Conservation (phyloP, 2,888 invertebrate genomes). For the Eristalis intricaria region DNA sequence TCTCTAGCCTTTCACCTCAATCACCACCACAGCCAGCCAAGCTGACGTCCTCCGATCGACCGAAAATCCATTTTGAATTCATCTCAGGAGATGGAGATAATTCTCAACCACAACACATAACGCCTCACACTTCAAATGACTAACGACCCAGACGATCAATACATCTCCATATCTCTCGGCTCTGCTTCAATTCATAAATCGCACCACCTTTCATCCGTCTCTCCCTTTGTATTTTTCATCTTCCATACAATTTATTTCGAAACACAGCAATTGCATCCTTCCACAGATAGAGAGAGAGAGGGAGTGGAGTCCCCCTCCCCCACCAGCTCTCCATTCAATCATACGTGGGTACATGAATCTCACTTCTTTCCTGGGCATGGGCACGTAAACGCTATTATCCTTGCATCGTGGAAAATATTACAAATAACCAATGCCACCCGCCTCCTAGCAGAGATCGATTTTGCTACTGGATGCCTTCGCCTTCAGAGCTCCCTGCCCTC, state of each 20-base stretch:
- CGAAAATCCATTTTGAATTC: too few relatives aligned
- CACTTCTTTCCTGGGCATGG: conserved; percentile 31
- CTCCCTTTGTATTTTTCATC: conserved; percentile 34
- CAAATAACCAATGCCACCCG: conserved; percentile 40
- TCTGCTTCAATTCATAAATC: conserved; percentile 46
- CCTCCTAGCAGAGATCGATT: conserved; percentile 29
- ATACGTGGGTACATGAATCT: conserved; percentile 7
- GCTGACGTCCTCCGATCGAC: too few relatives aligned
- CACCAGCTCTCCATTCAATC: not conserved
- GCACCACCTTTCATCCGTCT: not conserved
- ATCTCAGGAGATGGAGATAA: too few relatives aligned
- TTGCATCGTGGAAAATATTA: conserved; percentile 43
- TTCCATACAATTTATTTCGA: conserved; percentile 45
- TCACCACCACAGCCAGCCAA: too few relatives aligned
- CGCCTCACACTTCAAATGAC: conserved; percentile 7
- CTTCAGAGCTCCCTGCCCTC: not conserved
- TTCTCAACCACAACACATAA: not conserved
- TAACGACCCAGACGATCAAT: conserved; percentile 18
- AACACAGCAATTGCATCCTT: conserved; percentile 34
- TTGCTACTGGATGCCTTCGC: not conserved
- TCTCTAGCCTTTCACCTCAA: too few relatives aligned
- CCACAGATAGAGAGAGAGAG: not conserved
- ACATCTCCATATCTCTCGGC: conserved; percentile 19
- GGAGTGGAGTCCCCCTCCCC: too few relatives aligned
- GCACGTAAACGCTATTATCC: conserved; percentile 59